These are phyloP conservation scores for Danio jaintianensis DNA, from an alignment of 2,797 vertebrate species.

Conservation along the genomic window DNA sequence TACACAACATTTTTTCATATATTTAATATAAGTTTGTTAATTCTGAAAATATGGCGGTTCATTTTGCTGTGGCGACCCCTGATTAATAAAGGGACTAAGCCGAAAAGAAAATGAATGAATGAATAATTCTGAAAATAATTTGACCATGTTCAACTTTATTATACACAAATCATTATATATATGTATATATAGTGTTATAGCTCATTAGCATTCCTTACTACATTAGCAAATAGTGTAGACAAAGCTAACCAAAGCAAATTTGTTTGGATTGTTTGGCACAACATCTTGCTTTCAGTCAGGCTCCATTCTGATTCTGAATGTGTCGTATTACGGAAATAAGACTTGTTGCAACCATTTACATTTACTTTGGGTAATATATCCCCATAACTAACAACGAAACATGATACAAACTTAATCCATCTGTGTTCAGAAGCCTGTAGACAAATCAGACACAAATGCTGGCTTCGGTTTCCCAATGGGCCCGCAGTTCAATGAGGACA, in stretches of 20 bases:
- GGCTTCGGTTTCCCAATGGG: neutral
- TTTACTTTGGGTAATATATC: neutral
- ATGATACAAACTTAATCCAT: neutral
- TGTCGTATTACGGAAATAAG: neutral
- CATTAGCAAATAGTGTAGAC: neutral
- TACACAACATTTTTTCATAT: too few species aligned
- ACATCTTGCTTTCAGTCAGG: neutral
- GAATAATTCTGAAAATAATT: too few species aligned
- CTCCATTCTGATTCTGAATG: neutral
- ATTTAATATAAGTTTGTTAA: too few species aligned
- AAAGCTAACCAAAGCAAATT: neutral
- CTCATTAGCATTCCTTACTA: neutral
- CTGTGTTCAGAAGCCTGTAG: neutral
- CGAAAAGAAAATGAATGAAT: too few species aligned
- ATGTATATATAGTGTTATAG: too few species aligned
- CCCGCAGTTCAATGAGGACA: constrained; percentile 27
- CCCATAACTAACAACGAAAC: constrained; percentile 6
- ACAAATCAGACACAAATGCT: constrained; percentile 12
- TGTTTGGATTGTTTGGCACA: too few species aligned
- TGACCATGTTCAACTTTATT: too few species aligned
- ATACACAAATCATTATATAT: too few species aligned
- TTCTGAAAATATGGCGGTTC: too few species aligned
- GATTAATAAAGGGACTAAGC: too few species aligned
- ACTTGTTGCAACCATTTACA: neutral
- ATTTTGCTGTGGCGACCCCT: too few species aligned